Evolutionary conservation across 2,888 invertebrate genomes (phyloP), one percentile per base, ranked within the genome.

Genomic region (Emmelina monodactyla): DNA sequence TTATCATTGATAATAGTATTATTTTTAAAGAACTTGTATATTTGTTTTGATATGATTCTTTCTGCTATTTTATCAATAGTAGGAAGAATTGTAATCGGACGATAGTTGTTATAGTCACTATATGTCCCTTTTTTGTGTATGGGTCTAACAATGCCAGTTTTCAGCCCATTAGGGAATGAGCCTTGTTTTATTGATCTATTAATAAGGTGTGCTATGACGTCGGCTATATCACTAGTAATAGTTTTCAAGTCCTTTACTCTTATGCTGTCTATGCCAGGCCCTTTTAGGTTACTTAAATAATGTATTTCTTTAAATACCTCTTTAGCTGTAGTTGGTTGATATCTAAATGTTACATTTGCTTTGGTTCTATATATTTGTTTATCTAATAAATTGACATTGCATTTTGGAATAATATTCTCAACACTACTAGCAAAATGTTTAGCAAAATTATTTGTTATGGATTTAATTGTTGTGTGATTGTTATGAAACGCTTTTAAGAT

Each of bases 201-300:
- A 7, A 44, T 39, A 15, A 44, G 28, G 12, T 39, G 37, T 1
- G 37, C 33, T 15, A 41, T 36, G 3, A 22, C 32, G 1, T 16
- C 7, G 5, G 16, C 10, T 1, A 41, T 35, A 32, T 37, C 25
- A 2, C 22, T 9, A 11, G 13, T n/a, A 12, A 42, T 25, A 2
- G 2, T 3, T 22, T 41, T 39, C 4, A 42, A 16, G 29, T 41
- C 40, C 12, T 34, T 14, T 16, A 34, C 32, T 11, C 39, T 16
- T 5, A 43, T 37, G 1, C 25, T 7, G 16, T 39, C 41, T 9
- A 35, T 10, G 1, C 38, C 39, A 7, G 41, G 29, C 19, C 13
- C 11, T 19, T 32, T 32, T 11, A 9, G 16, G 10, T 14, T 31
- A 5, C 16, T 31, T 3, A 31, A 7, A 5, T 7, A 3, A 10